Percentiles rank a stretch among this genome's conserved stretches.
These are phyloP conservation scores for Norana najaformis DNA, from an alignment of 2,888 invertebrate species.

Conservation along the genomic window DNA sequence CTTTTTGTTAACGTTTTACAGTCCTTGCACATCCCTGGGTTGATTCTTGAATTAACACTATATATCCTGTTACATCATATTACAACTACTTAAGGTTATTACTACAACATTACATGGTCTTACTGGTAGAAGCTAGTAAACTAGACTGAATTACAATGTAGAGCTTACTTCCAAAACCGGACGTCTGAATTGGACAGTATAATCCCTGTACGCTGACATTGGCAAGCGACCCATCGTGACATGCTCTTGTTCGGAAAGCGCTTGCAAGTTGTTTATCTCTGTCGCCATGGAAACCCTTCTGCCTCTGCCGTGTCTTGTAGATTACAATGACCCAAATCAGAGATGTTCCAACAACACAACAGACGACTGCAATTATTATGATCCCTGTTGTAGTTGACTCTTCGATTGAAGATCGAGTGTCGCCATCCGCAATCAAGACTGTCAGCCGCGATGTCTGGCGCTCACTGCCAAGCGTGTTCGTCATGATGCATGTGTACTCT, in stretches of 20 bases:
- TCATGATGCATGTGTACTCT: constrained; percentile 84
- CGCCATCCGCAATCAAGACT: background rate
- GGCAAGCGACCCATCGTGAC: background rate
- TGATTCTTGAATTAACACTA: too few relatives aligned
- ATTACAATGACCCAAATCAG: constrained; percentile 89
- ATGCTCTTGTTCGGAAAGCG: background rate
- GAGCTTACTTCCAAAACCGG: background rate
- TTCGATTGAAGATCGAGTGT: constrained; percentile 50
- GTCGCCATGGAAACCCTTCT: background rate
- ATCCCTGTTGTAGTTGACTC: constrained; percentile 82
- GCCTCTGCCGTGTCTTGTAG: constrained; percentile 75
- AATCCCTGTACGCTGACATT: constrained; percentile 20
- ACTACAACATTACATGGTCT: too few relatives aligned
- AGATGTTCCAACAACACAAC: constrained; percentile 87
- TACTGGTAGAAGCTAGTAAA: too few relatives aligned
- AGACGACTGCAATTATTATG: constrained; percentile 84
- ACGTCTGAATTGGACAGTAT: constrained; percentile 9
- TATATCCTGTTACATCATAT: too few relatives aligned
- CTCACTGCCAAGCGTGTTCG: constrained; percentile 80
- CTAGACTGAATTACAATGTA: background rate
- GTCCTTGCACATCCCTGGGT: too few relatives aligned
- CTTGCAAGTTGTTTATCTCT: background rate
- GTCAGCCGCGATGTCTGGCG: constrained; percentile 24
- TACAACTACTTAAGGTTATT: too few relatives aligned
- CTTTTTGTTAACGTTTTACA: too few relatives aligned